A percentile compares a stretch with the other conserved stretches of the same genome.
Evolutionary conservation across 2,888 invertebrate genomes (phyloP).

Genomic region (Prosapia bicincta): DNA sequence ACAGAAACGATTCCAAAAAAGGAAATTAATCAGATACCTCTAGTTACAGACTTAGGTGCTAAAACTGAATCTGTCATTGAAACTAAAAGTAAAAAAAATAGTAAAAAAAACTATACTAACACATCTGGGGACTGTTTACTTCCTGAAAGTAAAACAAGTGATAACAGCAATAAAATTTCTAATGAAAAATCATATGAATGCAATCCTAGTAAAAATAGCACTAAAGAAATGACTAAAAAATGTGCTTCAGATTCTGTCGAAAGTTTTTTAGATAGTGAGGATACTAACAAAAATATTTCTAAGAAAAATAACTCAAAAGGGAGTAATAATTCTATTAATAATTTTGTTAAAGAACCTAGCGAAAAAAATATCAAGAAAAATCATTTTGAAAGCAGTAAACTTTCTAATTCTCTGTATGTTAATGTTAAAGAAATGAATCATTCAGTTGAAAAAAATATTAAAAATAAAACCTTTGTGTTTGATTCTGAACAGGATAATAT

Average conservation of each 20-base stretch:
- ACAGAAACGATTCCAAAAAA: not conserved
- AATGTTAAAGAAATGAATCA: not conserved
- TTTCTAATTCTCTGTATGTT: not conserved
- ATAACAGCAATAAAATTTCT: not conserved
- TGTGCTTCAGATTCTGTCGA: conserved; percentile 24
- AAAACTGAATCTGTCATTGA: not conserved
- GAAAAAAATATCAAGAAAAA: not conserved
- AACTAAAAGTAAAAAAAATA: not conserved
- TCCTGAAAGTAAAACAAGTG: not conserved
- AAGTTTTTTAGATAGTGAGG: not conserved
- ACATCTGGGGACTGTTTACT: not conserved
- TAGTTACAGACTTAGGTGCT: too few relatives aligned
- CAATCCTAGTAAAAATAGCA: conserved; percentile 17
- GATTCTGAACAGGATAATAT: not conserved
- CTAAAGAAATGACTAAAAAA: conserved; percentile 8
- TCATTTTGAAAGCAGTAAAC: not conserved
- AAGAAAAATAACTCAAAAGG: conserved; percentile 19
- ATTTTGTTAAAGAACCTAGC: not conserved
- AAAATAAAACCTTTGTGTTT: not conserved
- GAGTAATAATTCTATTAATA: conserved; percentile 32
- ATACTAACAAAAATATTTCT: conserved; percentile 13
- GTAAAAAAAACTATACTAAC: not conserved
- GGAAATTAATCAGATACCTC: not conserved
- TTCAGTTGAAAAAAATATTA: not conserved
- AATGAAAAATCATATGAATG: conserved; percentile 1